phyloP scores from a whole-genome alignment of 2,888 invertebrate species.

The Lycaena phlaeas region DNA sequence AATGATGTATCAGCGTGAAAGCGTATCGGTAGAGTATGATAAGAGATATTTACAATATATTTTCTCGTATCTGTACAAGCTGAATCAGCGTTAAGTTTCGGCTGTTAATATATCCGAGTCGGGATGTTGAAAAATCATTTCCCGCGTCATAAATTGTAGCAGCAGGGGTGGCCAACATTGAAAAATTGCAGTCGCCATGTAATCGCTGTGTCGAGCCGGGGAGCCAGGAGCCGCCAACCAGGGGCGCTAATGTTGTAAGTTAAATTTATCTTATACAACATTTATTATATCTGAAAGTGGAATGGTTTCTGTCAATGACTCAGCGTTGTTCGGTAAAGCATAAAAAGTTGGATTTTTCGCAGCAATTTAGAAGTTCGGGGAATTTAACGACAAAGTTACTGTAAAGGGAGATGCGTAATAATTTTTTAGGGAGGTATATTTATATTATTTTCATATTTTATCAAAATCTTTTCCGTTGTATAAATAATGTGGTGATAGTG shows the following conservation, averaged over 20 bases:
- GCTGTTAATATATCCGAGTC: constrained; percentile 58
- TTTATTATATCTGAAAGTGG: constrained; percentile 42
- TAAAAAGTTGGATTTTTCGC: constrained; percentile 2
- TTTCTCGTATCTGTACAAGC: constrained; percentile 7
- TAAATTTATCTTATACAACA: constrained; percentile 57
- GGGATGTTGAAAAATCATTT: constrained; percentile 67
- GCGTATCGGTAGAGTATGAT: too few relatives aligned
- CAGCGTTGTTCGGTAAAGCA: constrained; percentile 20
- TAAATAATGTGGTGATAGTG: too few relatives aligned
- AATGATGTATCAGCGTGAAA: too few relatives aligned
- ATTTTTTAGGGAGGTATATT: too few relatives aligned
- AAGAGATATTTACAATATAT: constrained; percentile 6
- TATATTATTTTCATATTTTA: too few relatives aligned
- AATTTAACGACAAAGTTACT: neutral
- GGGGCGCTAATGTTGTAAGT: constrained; percentile 64
- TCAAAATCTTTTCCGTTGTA: too few relatives aligned
- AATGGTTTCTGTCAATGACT: constrained; percentile 34
- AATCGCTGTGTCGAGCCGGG: constrained; percentile 27
- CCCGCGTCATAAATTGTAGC: constrained; percentile 61
- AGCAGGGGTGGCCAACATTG: constrained; percentile 53
- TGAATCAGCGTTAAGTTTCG: constrained; percentile 33
- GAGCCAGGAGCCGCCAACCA: constrained; percentile 41
- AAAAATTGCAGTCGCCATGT: constrained; percentile 60
- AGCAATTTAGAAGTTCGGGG: neutral
- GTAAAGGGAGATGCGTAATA: neutral